Evolutionary conservation across 2,113 vertebrate species (phyloP).

Genomic region (Prolemur simus): DNA sequence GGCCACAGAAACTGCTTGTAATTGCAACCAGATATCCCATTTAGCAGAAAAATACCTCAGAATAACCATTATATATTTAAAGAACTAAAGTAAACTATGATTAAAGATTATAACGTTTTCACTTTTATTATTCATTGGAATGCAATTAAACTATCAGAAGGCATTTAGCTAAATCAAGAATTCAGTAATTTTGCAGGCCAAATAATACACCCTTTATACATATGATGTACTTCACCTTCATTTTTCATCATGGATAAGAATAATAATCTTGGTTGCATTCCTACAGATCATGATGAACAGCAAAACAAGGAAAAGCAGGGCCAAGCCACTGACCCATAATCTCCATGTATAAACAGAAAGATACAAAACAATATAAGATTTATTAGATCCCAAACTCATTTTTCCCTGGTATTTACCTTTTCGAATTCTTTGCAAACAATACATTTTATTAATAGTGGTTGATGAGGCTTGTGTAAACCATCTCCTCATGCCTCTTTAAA

Average conservation of each 20-base stretch:
- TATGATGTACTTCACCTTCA: slow-evolving; percentile 41
- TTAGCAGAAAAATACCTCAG: not conserved
- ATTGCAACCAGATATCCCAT: not conserved
- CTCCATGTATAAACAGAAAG: slow-evolving; percentile 16
- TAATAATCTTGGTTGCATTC: slow-evolving; percentile 56
- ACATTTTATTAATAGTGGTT: not conserved
- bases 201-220: slow-evolving; percentile 61
- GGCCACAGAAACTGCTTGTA: not conserved
- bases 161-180: slow-evolving; percentile 56
- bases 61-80: not conserved
- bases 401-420: slow-evolving; percentile 28
- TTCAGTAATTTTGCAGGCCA: slow-evolving; percentile 22
- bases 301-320: slow-evolving; percentile 25
- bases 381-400: slow-evolving; percentile 58
- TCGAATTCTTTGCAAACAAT: not conserved
- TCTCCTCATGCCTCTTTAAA: not conserved
- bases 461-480: not conserved
- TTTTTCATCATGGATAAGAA: slow-evolving; percentile 55
- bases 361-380: slow-evolving; percentile 34
- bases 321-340: slow-evolving; percentile 36
- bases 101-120: slow-evolving; percentile 23
- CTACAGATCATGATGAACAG: slow-evolving; percentile 34
- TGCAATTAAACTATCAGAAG: slow-evolving; percentile 55
- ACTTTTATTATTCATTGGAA: slow-evolving; percentile 67
- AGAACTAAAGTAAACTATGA: not conserved